Evolutionary conservation across 2,113 vertebrate genomes (phyloP).

Genomic region (Collichthys lucidus): DNA sequence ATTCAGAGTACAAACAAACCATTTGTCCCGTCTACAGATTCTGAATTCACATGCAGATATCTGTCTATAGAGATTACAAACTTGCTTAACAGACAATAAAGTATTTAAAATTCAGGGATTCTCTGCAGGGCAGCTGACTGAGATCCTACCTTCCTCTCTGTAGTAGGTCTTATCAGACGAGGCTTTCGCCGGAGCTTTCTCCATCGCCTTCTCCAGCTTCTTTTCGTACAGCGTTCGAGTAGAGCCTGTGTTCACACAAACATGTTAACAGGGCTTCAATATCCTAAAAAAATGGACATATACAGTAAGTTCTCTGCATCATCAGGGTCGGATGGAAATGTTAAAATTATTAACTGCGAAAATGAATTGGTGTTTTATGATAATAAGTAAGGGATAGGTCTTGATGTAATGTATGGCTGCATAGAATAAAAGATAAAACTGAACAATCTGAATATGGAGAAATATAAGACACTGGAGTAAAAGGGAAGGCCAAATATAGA

Average conservation of each 20-base stretch:
- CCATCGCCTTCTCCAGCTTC: slow-evolving; percentile 76
- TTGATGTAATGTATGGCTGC: no score
- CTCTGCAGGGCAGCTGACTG: background rate
- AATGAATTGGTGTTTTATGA: background rate
- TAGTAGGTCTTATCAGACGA: slow-evolving; percentile 81
- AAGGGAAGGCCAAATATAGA: background rate
- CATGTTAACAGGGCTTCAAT: background rate
- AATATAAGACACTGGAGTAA: no score
- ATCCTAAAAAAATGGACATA: fast-evolving
- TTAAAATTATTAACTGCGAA: background rate
- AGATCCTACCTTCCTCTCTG: slow-evolving; percentile 81
- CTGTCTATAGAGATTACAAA: no score
- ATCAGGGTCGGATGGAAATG: no score
- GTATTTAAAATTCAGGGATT: no score
- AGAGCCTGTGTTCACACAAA: slow-evolving; percentile 58
- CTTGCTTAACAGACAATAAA: no score
- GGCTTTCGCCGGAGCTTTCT: background rate
- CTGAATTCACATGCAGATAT: no score
- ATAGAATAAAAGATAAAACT: background rate
- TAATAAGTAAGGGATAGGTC: background rate
- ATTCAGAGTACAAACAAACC: no score
- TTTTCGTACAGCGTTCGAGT: slow-evolving; percentile 79
- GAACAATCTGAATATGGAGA: background rate
- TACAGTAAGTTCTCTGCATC: background rate
- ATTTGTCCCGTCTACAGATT: no score